Evolutionary conservation across 2,888 invertebrate species (phyloP).

Genomic region (Athalia rosae): DNA sequence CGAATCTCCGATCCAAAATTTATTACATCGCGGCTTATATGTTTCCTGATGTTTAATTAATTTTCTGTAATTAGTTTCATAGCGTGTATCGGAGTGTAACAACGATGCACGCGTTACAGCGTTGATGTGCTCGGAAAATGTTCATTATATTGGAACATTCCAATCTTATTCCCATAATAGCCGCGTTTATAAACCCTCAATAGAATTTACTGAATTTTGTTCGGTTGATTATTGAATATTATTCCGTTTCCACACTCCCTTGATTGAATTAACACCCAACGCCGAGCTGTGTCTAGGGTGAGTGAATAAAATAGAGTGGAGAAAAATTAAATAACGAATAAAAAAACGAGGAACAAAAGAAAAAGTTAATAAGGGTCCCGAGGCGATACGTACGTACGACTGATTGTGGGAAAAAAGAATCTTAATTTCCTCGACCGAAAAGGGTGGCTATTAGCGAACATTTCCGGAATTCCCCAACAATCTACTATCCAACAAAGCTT

Average conservation of each 20-base stretch:
- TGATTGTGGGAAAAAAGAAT: not conserved
- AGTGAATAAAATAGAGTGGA: no score
- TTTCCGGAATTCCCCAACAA: slow-evolving; percentile 37
- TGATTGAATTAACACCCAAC: no score
- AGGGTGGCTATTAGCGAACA: slow-evolving; percentile 49
- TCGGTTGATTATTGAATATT: no score
- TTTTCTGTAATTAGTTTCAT: slow-evolving; percentile 34
- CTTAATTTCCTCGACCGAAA: not conserved
- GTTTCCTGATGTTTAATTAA: slow-evolving; percentile 32
- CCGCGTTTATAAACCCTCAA: no score
- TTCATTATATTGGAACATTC: no score
- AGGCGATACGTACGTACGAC: not conserved
- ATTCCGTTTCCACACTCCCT: no score
- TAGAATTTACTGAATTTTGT: no score
- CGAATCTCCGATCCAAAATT: slow-evolving; percentile 36
- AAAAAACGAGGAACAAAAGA: not conserved
- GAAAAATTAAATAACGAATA: not conserved
- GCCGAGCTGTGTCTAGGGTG: no score
- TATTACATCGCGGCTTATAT: slow-evolving; percentile 21
- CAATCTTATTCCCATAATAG: no score
- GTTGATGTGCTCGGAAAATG: no score
- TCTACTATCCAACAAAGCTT: slow-evolving; percentile 33
- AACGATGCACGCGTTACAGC: not conserved
- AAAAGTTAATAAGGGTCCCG: not conserved
- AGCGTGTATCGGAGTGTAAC: slow-evolving; percentile 27